phyloP scores from a whole-genome alignment of 2,888 invertebrate species.

The Vanessa cardui region DNA sequence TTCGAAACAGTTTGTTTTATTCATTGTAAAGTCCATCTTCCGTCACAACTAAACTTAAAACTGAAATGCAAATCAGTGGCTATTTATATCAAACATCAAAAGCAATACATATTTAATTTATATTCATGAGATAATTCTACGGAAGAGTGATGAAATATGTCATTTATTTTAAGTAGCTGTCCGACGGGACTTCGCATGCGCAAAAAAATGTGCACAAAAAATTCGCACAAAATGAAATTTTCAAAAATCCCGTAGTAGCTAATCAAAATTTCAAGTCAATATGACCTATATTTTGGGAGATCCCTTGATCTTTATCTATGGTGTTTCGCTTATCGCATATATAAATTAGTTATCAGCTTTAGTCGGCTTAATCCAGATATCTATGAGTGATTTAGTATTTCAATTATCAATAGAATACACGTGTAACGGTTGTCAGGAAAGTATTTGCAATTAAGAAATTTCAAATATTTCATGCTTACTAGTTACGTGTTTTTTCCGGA shows the following conservation, averaged over 20 bases:
- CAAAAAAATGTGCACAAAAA: too few relatives aligned
- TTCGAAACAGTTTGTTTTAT: background rate
- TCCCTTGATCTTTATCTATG: too few relatives aligned
- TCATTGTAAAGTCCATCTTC: background rate
- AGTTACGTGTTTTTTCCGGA: too few relatives aligned
- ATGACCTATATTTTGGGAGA: too few relatives aligned
- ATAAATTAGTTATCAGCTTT: background rate
- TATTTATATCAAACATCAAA: slow-evolving; percentile 18
- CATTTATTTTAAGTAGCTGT: background rate
- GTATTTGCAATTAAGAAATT: too few relatives aligned
- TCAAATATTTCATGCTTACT: too few relatives aligned
- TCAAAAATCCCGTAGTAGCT: too few relatives aligned
- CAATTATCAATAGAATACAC: background rate
- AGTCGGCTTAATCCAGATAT: background rate
- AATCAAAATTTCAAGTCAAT: too few relatives aligned
- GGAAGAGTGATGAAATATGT: slow-evolving; percentile 16
- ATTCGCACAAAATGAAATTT: too few relatives aligned
- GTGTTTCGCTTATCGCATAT: too few relatives aligned
- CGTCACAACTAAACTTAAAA: background rate
- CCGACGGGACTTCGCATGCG: too few relatives aligned
- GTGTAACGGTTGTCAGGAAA: too few relatives aligned
- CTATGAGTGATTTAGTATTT: background rate
- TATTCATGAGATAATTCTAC: slow-evolving; percentile 19
- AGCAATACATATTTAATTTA: slow-evolving; percentile 18
- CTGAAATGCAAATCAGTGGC: slow-evolving; percentile 16